Base-by-base conservation (phyloP, 2,797 vertebrate species). In the Spondyliosoma cantharus region DNA sequence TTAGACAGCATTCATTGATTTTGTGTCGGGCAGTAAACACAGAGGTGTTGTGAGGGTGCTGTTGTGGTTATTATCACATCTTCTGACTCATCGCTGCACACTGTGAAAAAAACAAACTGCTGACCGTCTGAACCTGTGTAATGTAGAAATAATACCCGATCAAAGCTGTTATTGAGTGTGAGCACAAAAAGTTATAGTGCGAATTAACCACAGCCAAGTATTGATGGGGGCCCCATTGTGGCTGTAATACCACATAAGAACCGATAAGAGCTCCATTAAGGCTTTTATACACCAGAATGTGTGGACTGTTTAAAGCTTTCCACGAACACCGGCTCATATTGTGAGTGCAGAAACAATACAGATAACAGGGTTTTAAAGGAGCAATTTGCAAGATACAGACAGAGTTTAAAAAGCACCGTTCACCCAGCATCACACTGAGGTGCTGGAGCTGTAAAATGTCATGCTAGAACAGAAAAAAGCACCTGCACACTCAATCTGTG, bases 1-100 rank as follows among this genome's bases (percentile, higher is more conserved):
- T 82, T 63, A 68, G 74, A 74, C 60, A 62, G 67, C 78, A 50
- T 57, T n/a, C n/a, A 86, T 88, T 81, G 84, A 89, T 91, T 88
- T 87, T 70, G 69, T 89, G 80, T 82, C 72, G 3, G 65, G 66
- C 24, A 1, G 27, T 80, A 57, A 82, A 86, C 59, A 24, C 54
- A 27, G 74, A 78, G 62, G 72, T 25, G 63, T 57, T 64, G 53
- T 53, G 32, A 25, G 22, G 43, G 43, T 50, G 76, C 52, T 82
- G 62, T 71, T 69, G 60, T 63, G 76, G 59, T 80, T 85, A 75
- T 82, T 84, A 74, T 88, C 81, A 53, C 73, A 19, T 79, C 64
- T 54, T 50, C 22, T 71, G 57, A 61, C 45, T 76, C 48, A 67
- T 60, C 0, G 19, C 76, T 70, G 65, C 49, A 11, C 4, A 0